Evolutionary conservation across 2,797 vertebrate species (phyloP).

Genomic region (Falco concolor): DNA sequence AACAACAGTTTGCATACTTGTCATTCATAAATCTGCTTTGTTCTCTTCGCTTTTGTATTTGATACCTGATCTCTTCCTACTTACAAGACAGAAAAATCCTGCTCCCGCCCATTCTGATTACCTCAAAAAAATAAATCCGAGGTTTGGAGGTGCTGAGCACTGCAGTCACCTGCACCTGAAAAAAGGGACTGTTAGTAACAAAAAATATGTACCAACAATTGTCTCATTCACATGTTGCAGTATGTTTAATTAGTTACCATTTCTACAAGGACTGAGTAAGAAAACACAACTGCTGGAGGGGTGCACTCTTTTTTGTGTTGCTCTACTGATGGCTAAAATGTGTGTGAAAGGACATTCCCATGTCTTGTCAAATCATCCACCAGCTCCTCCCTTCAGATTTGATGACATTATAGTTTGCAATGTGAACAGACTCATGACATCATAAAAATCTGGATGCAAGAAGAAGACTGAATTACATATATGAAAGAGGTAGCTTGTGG

Average conservation of each 20-base stretch:
- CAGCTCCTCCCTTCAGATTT: background rate
- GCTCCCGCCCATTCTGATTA: background rate
- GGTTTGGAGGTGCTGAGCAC: background rate
- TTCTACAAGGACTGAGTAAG: background rate
- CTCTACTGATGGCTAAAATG: background rate
- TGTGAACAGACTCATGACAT: background rate
- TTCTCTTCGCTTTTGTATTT: background rate
- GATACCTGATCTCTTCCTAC: background rate
- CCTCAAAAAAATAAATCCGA: background rate
- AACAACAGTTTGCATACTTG: conserved; percentile 31
- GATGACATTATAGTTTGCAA: background rate
- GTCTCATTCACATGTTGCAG: background rate
- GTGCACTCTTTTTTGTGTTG: background rate
- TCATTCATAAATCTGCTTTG: conserved; percentile 13
- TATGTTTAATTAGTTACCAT: background rate
- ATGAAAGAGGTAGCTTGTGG: background rate
- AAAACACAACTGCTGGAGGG: background rate
- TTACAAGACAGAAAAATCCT: background rate
- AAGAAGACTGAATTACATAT: background rate
- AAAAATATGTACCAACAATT: background rate
- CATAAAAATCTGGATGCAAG: background rate
- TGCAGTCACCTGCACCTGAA: background rate
- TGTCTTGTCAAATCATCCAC: background rate
- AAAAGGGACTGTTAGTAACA: background rate
- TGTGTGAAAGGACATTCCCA: background rate